Evolutionary conservation across 2,797 vertebrate genomes (phyloP).

Genomic region (Enteromius mattozi): DNA sequence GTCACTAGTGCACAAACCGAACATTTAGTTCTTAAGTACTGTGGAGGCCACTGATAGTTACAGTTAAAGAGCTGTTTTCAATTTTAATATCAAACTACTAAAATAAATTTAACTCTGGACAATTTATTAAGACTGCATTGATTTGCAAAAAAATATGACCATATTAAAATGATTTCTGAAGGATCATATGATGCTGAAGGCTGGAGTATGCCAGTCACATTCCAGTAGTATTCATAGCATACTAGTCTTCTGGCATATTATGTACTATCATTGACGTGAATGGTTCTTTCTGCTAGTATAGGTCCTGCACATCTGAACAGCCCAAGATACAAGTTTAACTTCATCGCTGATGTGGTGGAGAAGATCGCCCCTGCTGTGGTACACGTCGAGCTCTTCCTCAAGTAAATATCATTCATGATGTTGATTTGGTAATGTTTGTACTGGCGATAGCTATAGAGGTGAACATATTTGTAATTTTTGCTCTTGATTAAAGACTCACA

Average conservation of each 20-base stretch:
- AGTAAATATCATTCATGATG: slow-evolving; percentile 71
- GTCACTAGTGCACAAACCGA: not conserved
- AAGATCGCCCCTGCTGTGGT: slow-evolving; percentile 94
- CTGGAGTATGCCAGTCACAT: not conserved
- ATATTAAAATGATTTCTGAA: not conserved
- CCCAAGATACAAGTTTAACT: slow-evolving; percentile 94
- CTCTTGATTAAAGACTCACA: not conserved
- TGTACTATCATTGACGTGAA: slow-evolving; percentile 32
- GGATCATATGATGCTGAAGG: not conserved
- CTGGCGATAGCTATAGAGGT: not conserved
- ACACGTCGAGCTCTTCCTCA: slow-evolving; percentile 92
- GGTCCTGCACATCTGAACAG: slow-evolving; percentile 85
- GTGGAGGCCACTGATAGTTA: not conserved
- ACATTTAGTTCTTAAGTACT: not conserved
- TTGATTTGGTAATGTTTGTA: not conserved
- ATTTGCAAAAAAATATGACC: not conserved
- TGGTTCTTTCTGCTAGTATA: slow-evolving; percentile 84
- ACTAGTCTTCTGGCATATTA: not conserved
- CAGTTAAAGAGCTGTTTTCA: not conserved
- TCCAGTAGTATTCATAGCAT: slow-evolving; percentile 1
- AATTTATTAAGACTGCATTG: not conserved
- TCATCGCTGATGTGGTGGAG: slow-evolving; percentile 96
- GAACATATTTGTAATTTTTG: not conserved
- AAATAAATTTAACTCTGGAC: not conserved
- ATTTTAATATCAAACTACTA: not conserved